Conservation (phyloP, 2,797 vertebrate species). For the Loris lydekkerianus region DNA sequence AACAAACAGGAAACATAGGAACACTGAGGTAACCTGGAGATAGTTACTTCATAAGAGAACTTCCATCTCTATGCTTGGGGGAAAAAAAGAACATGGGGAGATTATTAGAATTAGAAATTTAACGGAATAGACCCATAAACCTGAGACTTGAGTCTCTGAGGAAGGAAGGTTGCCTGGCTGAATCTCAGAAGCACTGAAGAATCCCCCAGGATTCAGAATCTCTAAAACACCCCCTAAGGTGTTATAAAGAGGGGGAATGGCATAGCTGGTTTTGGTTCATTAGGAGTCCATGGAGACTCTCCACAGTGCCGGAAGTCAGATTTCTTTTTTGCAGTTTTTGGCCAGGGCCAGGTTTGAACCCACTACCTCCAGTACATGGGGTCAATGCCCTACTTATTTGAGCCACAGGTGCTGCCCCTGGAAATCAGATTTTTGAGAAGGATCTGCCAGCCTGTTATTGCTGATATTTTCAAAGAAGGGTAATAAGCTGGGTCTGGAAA, state of each 20-base stretch:
- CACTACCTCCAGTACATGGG: too few species aligned
- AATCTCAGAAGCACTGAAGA: background rate
- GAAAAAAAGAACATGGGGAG: background rate
- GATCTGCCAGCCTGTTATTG: background rate
- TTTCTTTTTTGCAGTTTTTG: background rate
- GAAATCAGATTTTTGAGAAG: background rate
- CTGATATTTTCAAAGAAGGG: background rate
- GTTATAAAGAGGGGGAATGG: accelerated
- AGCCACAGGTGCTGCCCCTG: background rate
- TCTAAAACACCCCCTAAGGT: background rate
- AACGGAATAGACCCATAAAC: background rate
- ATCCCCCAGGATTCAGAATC: background rate
- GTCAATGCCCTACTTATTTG: too few species aligned
- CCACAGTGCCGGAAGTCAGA: background rate
- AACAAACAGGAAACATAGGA: background rate
- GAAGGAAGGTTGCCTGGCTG: background rate
- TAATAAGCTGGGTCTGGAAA: background rate
- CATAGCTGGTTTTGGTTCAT: background rate
- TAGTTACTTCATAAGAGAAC: background rate
- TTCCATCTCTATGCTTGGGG: background rate
- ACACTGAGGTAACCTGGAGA: background rate
- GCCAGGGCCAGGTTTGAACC: too few species aligned
- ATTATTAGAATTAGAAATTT: background rate
- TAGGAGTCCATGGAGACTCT: background rate
- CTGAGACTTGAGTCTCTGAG: background rate